Base-by-base conservation (phyloP, 2,797 vertebrate species). In the Cyclura pinguis region DNA sequence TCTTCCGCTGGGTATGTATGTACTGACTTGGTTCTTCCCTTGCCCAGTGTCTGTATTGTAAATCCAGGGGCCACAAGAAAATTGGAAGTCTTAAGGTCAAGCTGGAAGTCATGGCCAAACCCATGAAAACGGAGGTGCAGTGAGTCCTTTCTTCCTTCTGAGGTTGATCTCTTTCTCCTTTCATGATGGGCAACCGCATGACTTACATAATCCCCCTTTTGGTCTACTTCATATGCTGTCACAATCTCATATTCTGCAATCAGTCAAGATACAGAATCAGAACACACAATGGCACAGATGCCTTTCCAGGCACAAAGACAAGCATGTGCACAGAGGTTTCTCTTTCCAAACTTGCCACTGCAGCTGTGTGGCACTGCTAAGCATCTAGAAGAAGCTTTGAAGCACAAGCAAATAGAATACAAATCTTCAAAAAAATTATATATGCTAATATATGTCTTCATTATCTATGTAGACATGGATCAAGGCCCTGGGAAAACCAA, bases 211-310 rank as follows among this genome's bases (percentile, higher is more conserved):
- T 91, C 91, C 2, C 98, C 98, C 69, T 95, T 93, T 90, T 93
- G 95, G 95, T 97, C 96, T 84, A 98, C 98, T 95, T 98, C 98
- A 3, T 98, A 98, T 2, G 98, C 98, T 89, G 97, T 95, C 50
- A 98, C 98, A 85, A 99, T 97, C 93, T 98, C 98, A 93, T 98
- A 99, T 93, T 98, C 98, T 99, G 95, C 85, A 95, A 87, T 87
- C 0, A 38, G 64, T 83, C 89, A 52, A 86, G 52, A 86, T 24
- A 62, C 3, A 80, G 47, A 88, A n/a, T 74, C 69, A 88, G 55
- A 3, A 67, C 32, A 18, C 32, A 57, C 9, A 55, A 47, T n/a
- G 22, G 35, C 24, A 69, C 38, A n/a, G 62, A 32, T 2, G 12
- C 14, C 57, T 14, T 9, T n/a, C 3, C 8, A 67, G 88, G 32